phyloP scores from a whole-genome alignment of 2,797 vertebrate genomes.

The Pyrocephalus nanus region DNA sequence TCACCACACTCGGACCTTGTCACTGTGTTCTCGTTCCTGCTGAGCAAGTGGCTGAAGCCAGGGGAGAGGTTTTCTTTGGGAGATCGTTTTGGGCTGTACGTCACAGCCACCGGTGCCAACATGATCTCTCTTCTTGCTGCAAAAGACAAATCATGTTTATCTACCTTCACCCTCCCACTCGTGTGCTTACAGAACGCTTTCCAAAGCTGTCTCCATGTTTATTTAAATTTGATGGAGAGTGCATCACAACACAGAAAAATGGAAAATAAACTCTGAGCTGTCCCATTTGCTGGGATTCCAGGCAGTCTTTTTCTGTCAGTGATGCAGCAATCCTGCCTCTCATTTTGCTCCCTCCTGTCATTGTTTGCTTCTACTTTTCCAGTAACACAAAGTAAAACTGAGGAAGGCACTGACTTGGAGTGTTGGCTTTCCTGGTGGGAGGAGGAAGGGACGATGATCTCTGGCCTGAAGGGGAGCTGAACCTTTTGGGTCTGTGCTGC shows the following conservation, averaged over 20 bases:
- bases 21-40: slow-evolving; percentile 78
- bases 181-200: background rate
- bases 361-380: background rate
- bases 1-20: slow-evolving; percentile 51
- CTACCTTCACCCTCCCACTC: background rate
- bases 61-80: slow-evolving; percentile 94
- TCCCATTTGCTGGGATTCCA: background rate
- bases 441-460: slow-evolving; percentile 93
- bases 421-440: slow-evolving; percentile 78
- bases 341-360: background rate
- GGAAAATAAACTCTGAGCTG: background rate
- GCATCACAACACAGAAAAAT: background rate
- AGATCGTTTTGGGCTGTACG: slow-evolving; percentile 93
- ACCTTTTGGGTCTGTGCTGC: slow-evolving; percentile 69
- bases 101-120: slow-evolving; percentile 84
- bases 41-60: slow-evolving; percentile 86
- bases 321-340: background rate
- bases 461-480: slow-evolving; percentile 82
- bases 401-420: slow-evolving; percentile 81
- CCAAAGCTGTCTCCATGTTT: background rate
- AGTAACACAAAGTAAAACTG: background rate
- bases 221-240: background rate
- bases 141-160: slow-evolving; percentile 36
- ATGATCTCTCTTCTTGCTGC: slow-evolving; percentile 91
- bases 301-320: background rate